Conservation (phyloP, 1,140 invertebrate genomes). For the Phortica variegata region DNA sequence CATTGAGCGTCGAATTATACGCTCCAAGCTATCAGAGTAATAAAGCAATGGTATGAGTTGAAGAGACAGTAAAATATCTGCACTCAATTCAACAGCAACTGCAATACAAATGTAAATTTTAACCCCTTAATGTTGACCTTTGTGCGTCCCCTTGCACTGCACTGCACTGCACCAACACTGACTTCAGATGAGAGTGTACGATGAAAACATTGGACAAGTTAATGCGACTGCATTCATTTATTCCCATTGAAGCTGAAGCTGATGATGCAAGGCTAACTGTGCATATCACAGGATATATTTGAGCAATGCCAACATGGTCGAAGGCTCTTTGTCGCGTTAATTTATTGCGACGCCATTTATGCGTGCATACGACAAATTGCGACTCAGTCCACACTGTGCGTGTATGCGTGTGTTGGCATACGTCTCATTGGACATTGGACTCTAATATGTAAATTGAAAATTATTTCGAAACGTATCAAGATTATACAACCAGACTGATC, state of each 20-base stretch:
- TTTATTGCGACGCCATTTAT: no score
- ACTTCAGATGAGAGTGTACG: background rate
- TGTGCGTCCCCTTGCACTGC: background rate
- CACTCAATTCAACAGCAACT: constrained; percentile 24
- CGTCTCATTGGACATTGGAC: background rate
- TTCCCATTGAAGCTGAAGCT: background rate
- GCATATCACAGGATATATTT: background rate
- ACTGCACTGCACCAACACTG: constrained; percentile 1
- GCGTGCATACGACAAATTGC: no score
- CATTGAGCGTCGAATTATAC: constrained; percentile 41
- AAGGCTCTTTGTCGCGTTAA: no score
- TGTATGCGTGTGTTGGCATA: no score
- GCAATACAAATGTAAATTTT: constrained; percentile 38
- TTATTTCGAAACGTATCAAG: constrained; percentile 54
- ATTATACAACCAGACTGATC: constrained; percentile 44
- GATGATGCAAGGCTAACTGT: background rate
- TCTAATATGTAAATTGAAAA: constrained; percentile 47
- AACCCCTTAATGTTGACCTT: constrained; percentile 43
- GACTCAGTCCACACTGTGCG: no score
- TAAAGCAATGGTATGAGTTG: background rate
- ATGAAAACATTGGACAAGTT: constrained; percentile 23
- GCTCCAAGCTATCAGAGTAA: constrained; percentile 25
- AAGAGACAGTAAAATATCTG: background rate
- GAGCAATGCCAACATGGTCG: no score
- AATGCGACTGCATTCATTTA: constrained; percentile 36